These are phyloP conservation scores for Paedocypris sp. DNA, from an alignment of 2,113 vertebrate species.

Conservation along the genomic window DNA sequence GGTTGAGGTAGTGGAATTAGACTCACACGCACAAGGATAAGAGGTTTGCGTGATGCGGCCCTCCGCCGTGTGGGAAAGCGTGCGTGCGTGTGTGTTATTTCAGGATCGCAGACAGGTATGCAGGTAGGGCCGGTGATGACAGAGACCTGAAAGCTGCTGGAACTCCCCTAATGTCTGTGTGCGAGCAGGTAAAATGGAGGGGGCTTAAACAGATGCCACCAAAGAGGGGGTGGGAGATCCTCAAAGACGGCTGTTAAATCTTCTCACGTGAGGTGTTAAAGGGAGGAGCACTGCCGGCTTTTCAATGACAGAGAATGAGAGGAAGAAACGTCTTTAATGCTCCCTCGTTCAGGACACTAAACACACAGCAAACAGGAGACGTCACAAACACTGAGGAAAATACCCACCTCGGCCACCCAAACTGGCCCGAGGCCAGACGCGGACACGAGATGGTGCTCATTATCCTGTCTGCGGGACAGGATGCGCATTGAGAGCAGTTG, in stretches of 20 bases:
- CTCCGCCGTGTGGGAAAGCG: not conserved
- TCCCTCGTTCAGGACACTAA: conserved; percentile 28
- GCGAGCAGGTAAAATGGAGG: conserved; percentile 31
- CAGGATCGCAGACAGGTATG: conserved; percentile 24
- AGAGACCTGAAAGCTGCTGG: conserved; percentile 30
- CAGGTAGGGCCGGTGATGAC: conserved; percentile 21
- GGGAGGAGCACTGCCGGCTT: conserved; percentile 27
- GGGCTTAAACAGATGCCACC: conserved; percentile 26
- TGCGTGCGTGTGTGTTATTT: conserved; percentile 7
- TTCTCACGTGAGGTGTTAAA: conserved; percentile 40
- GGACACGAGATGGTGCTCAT: not conserved
- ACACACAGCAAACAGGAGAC: conserved; percentile 1
- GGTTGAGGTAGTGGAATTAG: not conserved
- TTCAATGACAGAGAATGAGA: conserved; percentile 32
- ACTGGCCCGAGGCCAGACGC: not conserved
- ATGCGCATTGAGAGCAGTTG: too few relatives aligned
- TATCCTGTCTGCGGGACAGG: not conserved
- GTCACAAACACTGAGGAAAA: not conserved
- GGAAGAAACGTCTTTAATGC: conserved; percentile 34
- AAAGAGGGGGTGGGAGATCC: not conserved
- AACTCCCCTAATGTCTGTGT: conserved; percentile 31
- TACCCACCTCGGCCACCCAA: not conserved
- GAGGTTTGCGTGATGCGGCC: not conserved
- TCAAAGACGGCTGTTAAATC: conserved; percentile 32
- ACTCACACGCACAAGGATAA: conserved; percentile 9